phyloP scores from a whole-genome alignment of 2,888 invertebrate genomes.

The Magallana nippona region DNA sequence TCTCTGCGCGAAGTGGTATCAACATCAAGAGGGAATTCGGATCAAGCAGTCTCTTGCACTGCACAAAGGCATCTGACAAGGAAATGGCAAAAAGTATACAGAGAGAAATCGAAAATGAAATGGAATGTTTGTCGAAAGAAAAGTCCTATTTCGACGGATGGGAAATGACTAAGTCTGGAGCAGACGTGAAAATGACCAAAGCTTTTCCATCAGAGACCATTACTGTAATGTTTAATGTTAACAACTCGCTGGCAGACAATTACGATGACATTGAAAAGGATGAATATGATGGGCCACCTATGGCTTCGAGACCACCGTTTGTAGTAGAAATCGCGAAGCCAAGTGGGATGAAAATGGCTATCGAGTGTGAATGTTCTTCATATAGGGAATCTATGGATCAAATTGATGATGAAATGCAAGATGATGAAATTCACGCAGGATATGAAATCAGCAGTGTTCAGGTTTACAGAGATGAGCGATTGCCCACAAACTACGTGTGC shows the following conservation, averaged over 20 bases:
- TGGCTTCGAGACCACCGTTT: background rate
- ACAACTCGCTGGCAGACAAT: background rate
- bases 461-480: background rate
- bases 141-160: background rate
- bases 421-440: background rate
- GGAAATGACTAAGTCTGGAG: background rate
- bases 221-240: background rate
- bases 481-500: slow-evolving; percentile 2
- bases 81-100: background rate
- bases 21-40: background rate
- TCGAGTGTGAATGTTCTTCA: background rate
- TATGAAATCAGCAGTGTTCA: background rate
- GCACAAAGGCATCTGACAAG: background rate
- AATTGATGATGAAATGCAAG: background rate
- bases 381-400: background rate
- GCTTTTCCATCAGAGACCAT: background rate
- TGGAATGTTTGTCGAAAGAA: background rate
- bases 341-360: background rate
- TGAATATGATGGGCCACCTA: background rate
- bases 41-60: background rate
- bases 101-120: background rate
- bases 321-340: background rate
- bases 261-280: background rate
- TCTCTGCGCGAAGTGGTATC: too few species aligned
- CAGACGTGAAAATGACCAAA: slow-evolving; percentile 1